Evolutionary conservation across 1,140 invertebrate species (phyloP).

Genomic region (Ips typographus): DNA sequence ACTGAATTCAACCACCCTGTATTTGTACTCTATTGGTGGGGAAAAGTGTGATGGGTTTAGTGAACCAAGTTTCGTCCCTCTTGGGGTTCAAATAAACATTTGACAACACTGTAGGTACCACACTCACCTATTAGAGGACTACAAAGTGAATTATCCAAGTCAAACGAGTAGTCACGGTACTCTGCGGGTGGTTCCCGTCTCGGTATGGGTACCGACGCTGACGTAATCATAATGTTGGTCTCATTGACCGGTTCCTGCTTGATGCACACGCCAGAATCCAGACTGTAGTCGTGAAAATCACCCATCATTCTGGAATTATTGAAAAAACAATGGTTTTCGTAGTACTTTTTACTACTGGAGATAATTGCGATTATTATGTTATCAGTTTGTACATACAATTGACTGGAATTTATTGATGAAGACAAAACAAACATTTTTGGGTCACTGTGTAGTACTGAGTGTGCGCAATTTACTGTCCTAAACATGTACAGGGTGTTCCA

Average conservation of each 20-base stretch:
- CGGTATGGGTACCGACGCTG: slow-evolving; percentile 63
- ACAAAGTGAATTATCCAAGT: slow-evolving; percentile 52
- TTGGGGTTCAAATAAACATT: too few species aligned
- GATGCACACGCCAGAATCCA: slow-evolving; percentile 53
- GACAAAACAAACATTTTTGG: neutral
- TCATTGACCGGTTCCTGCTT: slow-evolving; percentile 54
- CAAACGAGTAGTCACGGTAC: slow-evolving; percentile 57
- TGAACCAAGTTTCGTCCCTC: too few species aligned
- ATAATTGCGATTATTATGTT: neutral
- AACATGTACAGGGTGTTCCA: too few species aligned
- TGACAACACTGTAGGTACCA: slow-evolving; percentile 19
- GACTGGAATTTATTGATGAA: neutral
- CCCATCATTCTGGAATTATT: slow-evolving; percentile 39
- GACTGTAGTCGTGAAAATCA: slow-evolving; percentile 52
- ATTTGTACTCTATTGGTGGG: too few species aligned
- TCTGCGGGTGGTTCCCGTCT: slow-evolving; percentile 48
- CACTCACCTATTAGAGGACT: slow-evolving; percentile 47
- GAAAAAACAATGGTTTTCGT: neutral
- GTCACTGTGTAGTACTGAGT: neutral
- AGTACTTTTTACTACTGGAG: neutral
- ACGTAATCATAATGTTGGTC: slow-evolving; percentile 48
- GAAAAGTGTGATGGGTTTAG: too few species aligned
- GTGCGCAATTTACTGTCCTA: too few species aligned
- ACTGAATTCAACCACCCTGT: too few species aligned
- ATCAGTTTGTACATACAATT: neutral